Base-by-base conservation (phyloP, 1,140 invertebrate species). In the Drosophila malerkotliana region DNA sequence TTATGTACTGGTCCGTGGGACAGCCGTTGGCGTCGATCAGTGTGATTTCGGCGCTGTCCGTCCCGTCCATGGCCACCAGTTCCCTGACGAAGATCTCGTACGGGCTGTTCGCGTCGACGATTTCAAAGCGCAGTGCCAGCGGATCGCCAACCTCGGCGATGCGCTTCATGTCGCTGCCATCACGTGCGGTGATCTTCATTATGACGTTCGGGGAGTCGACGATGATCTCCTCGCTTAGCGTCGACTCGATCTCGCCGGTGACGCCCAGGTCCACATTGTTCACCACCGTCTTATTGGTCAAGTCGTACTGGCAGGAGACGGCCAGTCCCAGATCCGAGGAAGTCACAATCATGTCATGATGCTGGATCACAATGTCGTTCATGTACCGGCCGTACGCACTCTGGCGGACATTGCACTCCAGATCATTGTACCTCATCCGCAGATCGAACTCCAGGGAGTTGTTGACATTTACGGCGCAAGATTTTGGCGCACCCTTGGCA, bases 61-160 rank as follows among this genome's bases (percentile, higher is more conserved):
- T 95, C 18, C 97, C 97, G 88, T 98, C 97, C 96, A 98, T 97
- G 45, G 97, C 97, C 37, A 98, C 97, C 73, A 98, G 93, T 92
- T 98, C 97, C 63, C 97, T 94, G 4, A 98, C 97, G 91, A 98
- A 98, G 69, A 98, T 98, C 92, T 98, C 97, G 93, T 97, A 98
- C 6, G 97, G 97, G 85, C 96, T 97, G 93, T 97, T 96, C 53
- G 95, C 95, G 92, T 98, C 97, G 76, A 97, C 94, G 77, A 98
- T 98, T 92, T 98, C 97, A 92, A 98, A 98, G 81, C 96, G 94
- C 18, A 98, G 94, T 4, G 97, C 96, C 89, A 98, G 92, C 4
- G 97, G 97, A 93, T 98, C 97, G 69, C 97, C 97, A 59, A 98
- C 97, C 93, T 97, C 95, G 68, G 95, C 95, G 34, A 95, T 95